These are phyloP conservation scores for Conger conger DNA, from an alignment of 2,113 vertebrate genomes.

Conservation along the genomic window DNA sequence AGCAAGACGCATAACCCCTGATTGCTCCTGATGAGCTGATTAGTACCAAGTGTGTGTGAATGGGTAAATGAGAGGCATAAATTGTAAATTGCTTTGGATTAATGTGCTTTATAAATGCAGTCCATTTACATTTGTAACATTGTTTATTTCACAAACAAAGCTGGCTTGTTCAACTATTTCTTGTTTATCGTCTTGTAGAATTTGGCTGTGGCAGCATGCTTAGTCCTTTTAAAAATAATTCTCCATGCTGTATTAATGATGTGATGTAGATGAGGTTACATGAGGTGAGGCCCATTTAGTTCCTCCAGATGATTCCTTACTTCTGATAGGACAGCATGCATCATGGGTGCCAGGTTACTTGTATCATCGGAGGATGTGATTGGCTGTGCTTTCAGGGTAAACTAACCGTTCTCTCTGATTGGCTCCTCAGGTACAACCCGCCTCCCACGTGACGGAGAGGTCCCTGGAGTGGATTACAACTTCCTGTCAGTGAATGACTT, in stretches of 20 bases:
- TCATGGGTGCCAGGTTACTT: neutral
- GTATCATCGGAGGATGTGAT: neutral
- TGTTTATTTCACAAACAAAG: neutral
- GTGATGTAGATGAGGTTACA: neutral
- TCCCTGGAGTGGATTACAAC: slow-evolving; percentile 93
- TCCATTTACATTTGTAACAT: neutral
- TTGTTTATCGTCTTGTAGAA: neutral
- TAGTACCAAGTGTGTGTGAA: no score
- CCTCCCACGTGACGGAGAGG: slow-evolving; percentile 89
- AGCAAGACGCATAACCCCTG: no score
- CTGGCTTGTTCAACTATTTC: neutral
- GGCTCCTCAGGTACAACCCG: slow-evolving; percentile 87
- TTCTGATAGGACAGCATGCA: neutral
- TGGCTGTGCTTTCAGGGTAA: neutral
- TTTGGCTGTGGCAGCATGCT: neutral
- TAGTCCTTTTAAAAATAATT: neutral
- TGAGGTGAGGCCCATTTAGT: neutral
- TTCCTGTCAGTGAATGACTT: slow-evolving; percentile 95
- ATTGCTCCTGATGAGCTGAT: no score
- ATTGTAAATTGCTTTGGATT: no score
- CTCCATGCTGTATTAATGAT: neutral
- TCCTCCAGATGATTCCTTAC: neutral
- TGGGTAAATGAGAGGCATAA: no score
- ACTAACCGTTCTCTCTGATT: slow-evolving; percentile 40
- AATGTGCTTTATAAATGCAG: no score